phyloP scores from a whole-genome alignment of 2,113 vertebrate species.

The Diadophis punctatus region DNA sequence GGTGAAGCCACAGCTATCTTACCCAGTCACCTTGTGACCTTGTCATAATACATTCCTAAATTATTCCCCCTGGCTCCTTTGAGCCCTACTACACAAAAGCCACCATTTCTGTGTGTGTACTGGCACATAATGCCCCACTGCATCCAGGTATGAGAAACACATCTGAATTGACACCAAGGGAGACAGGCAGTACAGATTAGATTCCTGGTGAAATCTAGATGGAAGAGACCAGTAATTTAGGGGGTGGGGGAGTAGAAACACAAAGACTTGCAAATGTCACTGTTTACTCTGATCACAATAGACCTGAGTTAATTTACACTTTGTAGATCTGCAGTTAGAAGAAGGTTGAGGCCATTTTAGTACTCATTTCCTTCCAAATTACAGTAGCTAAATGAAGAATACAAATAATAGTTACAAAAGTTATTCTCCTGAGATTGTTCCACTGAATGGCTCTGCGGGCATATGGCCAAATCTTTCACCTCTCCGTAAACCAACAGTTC shows the following conservation, averaged over 20 bases:
- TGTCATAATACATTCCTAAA: background rate
- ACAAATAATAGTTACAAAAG: slow-evolving; percentile 42
- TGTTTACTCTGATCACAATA: background rate
- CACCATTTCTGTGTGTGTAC: background rate
- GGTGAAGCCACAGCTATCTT: background rate
- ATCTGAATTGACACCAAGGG: background rate
- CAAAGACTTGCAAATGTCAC: background rate
- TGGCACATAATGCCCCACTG: background rate
- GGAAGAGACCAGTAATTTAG: background rate
- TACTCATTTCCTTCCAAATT: slow-evolving; percentile 43
- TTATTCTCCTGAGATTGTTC: slow-evolving; percentile 32
- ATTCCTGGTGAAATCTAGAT: background rate
- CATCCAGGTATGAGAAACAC: background rate
- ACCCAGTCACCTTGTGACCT: background rate
- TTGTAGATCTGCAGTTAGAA: background rate
- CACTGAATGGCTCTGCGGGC: slow-evolving; percentile 48
- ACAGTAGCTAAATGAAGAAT: slow-evolving; percentile 31
- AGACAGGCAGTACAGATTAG: background rate
- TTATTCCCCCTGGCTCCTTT: background rate
- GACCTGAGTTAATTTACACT: background rate
- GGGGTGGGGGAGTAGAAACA: background rate
- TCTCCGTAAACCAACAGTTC: slow-evolving; percentile 15
- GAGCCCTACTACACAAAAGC: background rate
- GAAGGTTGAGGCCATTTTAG: background rate
- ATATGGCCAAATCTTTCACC: slow-evolving; percentile 43